Evolutionary conservation across 2,797 vertebrate genomes (phyloP).

Genomic region (Aselliscus stoliczkanus): DNA sequence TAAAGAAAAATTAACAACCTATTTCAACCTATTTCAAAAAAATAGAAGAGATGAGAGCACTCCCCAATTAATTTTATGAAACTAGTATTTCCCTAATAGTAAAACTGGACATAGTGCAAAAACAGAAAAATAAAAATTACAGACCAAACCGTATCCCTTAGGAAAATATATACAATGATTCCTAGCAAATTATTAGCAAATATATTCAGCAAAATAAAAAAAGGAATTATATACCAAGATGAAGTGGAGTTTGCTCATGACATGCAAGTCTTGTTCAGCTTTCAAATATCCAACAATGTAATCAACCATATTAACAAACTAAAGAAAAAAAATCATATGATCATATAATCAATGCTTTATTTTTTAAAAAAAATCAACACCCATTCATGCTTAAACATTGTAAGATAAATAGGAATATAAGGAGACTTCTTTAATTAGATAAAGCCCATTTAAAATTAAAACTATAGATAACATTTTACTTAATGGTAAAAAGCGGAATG

Average conservation of each 20-base stretch:
- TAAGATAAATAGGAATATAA: not conserved
- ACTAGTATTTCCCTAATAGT: not conserved
- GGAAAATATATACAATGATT: not conserved
- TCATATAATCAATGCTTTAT: not conserved
- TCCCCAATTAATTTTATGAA: not conserved
- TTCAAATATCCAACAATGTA: not conserved
- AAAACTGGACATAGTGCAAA: not conserved
- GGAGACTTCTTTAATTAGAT: not conserved
- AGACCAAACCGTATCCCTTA: not conserved
- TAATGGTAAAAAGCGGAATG: not conserved
- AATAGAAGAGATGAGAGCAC: not conserved
- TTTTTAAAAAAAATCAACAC: not conserved
- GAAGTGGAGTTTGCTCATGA: not conserved
- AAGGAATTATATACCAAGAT: not conserved
- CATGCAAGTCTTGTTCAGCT: not conserved
- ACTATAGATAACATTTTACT: not conserved
- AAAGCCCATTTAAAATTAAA: not conserved
- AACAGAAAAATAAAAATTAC: not conserved
- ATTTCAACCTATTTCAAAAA: not conserved
- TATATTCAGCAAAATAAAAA: not conserved
- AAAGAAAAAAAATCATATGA: not conserved
- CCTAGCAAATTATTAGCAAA: not conserved
- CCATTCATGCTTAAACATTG: not conserved
- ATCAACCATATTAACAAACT: not conserved
- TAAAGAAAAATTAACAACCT: not conserved